phyloP scores from a whole-genome alignment of 1,140 invertebrate genomes.

The Spodoptera frugiperda region DNA sequence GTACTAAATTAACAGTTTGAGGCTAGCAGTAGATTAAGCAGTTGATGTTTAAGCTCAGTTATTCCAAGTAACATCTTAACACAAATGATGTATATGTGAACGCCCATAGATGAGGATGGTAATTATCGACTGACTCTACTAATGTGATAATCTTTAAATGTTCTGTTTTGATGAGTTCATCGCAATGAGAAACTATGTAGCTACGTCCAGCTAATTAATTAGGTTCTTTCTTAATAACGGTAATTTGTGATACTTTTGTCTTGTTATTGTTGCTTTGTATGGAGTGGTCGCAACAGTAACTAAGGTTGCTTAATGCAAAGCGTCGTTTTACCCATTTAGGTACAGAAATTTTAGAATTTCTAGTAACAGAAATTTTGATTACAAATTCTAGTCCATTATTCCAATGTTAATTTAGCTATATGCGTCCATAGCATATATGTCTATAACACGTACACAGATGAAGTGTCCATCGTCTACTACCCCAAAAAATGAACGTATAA shows the following conservation, averaged over 20 bases:
- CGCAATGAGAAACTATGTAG: slow-evolving; percentile 61
- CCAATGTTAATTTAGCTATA: no score
- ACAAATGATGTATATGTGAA: slow-evolving; percentile 81
- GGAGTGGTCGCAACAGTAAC: no score
- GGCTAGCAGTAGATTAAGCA: slow-evolving; percentile 60
- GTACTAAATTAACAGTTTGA: slow-evolving; percentile 74
- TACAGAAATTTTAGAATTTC: no score
- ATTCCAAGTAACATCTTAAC: slow-evolving; percentile 79
- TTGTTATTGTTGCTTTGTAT: no score
- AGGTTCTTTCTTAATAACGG: slow-evolving; percentile 42
- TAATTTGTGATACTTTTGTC: slow-evolving; percentile 48
- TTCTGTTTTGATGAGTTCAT: slow-evolving; percentile 81
- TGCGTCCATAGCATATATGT: no score
- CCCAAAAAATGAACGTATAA: no score
- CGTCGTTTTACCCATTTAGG: no score
- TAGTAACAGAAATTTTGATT: no score
- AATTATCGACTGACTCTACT: slow-evolving; percentile 76
- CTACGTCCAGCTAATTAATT: slow-evolving; percentile 64
- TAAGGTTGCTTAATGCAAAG: no score
- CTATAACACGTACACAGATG: no score
- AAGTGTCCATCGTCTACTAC: no score
- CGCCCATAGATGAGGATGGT: slow-evolving; percentile 74
- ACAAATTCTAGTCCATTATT: no score
- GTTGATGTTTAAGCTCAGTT: slow-evolving; percentile 54
- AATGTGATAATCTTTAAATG: slow-evolving; percentile 80